Percentiles rank a stretch among this genome's conserved stretches.
phyloP scores from a whole-genome alignment of 1,140 invertebrate species.

The Mercenaria mercenaria region DNA sequence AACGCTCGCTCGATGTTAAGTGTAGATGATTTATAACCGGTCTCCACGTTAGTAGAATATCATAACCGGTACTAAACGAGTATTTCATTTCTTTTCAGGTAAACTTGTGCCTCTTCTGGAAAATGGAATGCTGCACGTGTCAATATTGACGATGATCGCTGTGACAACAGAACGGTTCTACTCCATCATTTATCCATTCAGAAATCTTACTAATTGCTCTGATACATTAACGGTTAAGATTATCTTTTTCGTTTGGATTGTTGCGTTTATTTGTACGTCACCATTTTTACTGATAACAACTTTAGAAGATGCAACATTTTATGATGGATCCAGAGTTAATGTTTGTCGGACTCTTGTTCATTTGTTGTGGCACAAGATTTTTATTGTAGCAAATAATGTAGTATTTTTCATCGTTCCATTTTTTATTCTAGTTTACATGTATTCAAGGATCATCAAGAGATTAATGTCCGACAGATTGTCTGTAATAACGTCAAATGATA shows the following conservation, averaged over 20 bases:
- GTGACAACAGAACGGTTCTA: constrained; percentile 79
- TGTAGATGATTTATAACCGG: no score
- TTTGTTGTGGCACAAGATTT: constrained; percentile 56
- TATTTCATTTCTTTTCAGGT: constrained; percentile 71
- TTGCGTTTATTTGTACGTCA: constrained; percentile 66
- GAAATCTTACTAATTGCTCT: constrained; percentile 41
- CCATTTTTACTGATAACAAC: constrained; percentile 76
- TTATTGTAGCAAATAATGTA: constrained; percentile 70
- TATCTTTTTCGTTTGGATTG: constrained; percentile 70
- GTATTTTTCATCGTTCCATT: constrained; percentile 72
- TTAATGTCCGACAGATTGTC: constrained; percentile 39
- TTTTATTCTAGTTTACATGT: constrained; percentile 70
- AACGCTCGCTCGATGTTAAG: no score
- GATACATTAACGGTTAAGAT: constrained; percentile 27
- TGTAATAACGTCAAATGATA: constrained; percentile 46
- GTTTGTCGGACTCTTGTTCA: constrained; percentile 70
- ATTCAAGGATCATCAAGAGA: constrained; percentile 71
- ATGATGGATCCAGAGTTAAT: constrained; percentile 69
- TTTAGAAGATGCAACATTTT: constrained; percentile 64
- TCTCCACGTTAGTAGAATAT: no score
- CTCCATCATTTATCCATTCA: constrained; percentile 77
- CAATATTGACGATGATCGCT: constrained; percentile 76
- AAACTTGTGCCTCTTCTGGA: constrained; percentile 79
- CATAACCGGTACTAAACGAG: no score
- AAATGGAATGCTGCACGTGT: constrained; percentile 75